Percentiles rank a stretch among this genome's conserved stretches.
phyloP scores from a whole-genome alignment of 2,888 invertebrate genomes.

The Temnothorax ravouxi region DNA sequence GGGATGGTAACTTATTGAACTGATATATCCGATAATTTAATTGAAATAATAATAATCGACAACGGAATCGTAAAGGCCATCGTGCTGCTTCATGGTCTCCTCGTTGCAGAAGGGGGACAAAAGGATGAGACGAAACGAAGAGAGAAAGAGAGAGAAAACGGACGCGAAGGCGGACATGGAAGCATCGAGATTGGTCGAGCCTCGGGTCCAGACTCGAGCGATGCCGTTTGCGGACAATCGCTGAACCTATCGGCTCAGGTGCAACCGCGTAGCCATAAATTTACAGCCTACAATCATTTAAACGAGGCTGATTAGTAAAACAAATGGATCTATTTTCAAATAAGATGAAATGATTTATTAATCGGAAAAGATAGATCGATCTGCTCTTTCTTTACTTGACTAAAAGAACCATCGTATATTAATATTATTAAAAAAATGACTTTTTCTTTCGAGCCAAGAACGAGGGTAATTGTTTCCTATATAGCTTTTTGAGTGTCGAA shows the following conservation, averaged over 20 bases:
- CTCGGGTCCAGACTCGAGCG: background rate
- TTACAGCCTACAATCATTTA: background rate
- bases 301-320: background rate
- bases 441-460: background rate
- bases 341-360: background rate
- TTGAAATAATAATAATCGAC: background rate
- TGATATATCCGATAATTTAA: background rate
- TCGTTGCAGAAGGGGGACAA: background rate
- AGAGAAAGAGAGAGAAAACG: constrained; percentile 18
- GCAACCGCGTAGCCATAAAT: background rate
- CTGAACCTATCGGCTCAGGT: background rate
- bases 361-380: background rate
- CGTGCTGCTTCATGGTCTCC: background rate
- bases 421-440: too few species aligned
- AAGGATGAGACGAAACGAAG: background rate
- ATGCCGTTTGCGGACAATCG: constrained; percentile 13
- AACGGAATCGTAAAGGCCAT: background rate
- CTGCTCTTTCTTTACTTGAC: background rate
- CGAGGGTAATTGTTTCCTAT: background rate
- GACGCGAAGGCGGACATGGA: constrained; percentile 60
- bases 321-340: background rate
- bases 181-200: constrained; percentile 44
- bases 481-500: too few species aligned
- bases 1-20: background rate
- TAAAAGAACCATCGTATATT: background rate